These are phyloP conservation scores for Eugnorisma glareosa DNA, from an alignment of 2,888 invertebrate genomes.

Conservation along the genomic window DNA sequence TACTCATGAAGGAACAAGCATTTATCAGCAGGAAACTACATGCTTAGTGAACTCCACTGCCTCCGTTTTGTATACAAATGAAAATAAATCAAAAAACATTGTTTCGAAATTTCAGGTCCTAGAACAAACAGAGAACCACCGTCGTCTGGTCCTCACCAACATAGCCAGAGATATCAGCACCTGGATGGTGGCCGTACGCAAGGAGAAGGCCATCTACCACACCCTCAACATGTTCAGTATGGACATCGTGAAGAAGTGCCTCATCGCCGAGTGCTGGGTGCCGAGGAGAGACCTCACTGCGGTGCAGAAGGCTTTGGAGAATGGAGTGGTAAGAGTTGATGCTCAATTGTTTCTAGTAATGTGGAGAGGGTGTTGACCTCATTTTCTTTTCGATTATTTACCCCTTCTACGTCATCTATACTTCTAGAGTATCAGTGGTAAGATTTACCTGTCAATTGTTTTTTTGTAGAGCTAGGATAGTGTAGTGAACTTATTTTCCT, in stretches of 20 bases:
- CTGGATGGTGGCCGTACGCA: constrained; percentile 96
- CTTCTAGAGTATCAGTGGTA: background rate
- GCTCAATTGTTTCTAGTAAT: background rate
- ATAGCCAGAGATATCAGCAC: constrained; percentile 96
- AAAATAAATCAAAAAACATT: background rate
- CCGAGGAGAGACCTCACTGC: constrained; percentile 93
- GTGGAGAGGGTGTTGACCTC: background rate
- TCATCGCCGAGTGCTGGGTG: constrained; percentile 97
- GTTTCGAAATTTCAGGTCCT: constrained; percentile 91
- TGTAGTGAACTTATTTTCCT: background rate
- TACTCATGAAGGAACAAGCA: background rate
- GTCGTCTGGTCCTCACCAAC: constrained; percentile 95
- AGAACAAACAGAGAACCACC: constrained; percentile 96
- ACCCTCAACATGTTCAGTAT: constrained; percentile 97
- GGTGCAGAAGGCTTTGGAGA: constrained; percentile 94
- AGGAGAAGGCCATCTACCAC: constrained; percentile 98
- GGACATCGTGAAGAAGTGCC: constrained; percentile 97
- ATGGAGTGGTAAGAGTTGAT: constrained; percentile 93
- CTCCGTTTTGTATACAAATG: no score
- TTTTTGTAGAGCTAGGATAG: background rate
- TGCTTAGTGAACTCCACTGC: background rate
- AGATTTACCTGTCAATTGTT: background rate
- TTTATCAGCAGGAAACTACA: background rate
- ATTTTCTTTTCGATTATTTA: background rate
- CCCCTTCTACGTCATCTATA: no score